phyloP scores from a whole-genome alignment of 1,140 invertebrate species.

The Gryllus bimaculatus region DNA sequence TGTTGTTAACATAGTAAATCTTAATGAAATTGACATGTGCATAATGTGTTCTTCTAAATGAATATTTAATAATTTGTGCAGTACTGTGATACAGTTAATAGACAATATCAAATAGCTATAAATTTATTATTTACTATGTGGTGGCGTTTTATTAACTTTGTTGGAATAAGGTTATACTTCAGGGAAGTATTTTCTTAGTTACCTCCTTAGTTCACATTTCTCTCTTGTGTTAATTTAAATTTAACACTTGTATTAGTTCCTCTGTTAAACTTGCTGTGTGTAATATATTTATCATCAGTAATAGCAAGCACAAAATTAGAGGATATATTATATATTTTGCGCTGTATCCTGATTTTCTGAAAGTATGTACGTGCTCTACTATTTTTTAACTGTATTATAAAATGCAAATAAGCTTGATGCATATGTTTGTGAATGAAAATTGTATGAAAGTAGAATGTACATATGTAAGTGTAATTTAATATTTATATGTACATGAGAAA shows the following conservation, averaged over 20 bases:
- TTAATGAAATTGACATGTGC: not conserved
- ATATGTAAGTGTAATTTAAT: not conserved
- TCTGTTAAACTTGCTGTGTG: not conserved
- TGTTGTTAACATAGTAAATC: not conserved
- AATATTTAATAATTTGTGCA: not conserved
- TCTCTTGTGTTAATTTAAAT: not conserved
- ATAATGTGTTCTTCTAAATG: not conserved
- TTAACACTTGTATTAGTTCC: not conserved
- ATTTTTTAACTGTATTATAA: not conserved
- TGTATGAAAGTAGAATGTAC: not conserved
- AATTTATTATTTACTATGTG: not conserved
- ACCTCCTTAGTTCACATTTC: not conserved
- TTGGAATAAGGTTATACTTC: not conserved
- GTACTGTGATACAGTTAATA: not conserved
- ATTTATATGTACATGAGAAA: not conserved
- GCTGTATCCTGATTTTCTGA: not conserved
- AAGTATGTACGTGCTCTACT: not conserved
- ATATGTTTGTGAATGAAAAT: not conserved
- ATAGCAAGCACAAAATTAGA: not conserved
- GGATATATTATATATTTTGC: not conserved
- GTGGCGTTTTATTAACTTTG: not conserved
- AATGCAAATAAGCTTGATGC: not conserved
- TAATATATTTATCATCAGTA: not conserved
- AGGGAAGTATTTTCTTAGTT: not conserved
- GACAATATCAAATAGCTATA: not conserved